Base-by-base conservation (phyloP, 37 sponge, comb jelly and placozoan species). In the Beroe ovata region DNA sequence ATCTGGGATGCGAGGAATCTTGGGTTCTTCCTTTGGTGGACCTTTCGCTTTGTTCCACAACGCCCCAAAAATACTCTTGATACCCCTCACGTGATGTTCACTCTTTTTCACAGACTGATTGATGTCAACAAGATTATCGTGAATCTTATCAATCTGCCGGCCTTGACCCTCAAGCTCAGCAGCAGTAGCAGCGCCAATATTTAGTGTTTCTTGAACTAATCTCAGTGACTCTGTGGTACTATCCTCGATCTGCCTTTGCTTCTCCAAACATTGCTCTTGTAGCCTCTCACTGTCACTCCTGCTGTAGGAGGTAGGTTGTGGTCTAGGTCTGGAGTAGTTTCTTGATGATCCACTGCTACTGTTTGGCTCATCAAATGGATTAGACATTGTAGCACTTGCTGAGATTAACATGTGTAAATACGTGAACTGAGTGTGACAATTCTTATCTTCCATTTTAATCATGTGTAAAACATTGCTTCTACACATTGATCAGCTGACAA, bases 51-150 rank as follows among this genome's bases (percentile, higher is more conserved):
- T 77, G 54, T 77, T 77, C 84, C 42, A 42, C 47, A 77, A 25
- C 0, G 84, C 84, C 41, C 84, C 84, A 36, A 77, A 77, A 21
- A 77, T 77, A 35, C 84, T 77, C 54, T 77, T 77, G 0, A 77
- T 77, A 22, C 84, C 84, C 21, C 84, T 77, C 11, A 77, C 84
- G 20, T 77, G 84, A 42, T 77, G 84, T 35, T 77, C 84, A 23
- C 84, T 77, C 47, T 77, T 39, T 19, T 77, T 77, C n/a, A 77
- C 84, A 6, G 42, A 42, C 54, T 77, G 42, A 40, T 77, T 77
- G 26, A 77, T 77, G 21, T 77, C 84, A 37, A 77, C 84, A 42
- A 77, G 28, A 28, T 77, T 77, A 1, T 3, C 41, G 25, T 77
- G 84, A n/a, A 42, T 77, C 47, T 23, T 77, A 54, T 77, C 84